A percentile compares a stretch with the other conserved stretches of the same genome.
These are phyloP conservation scores for Pyralis farinalis DNA, from an alignment of 2,888 invertebrate species.

Conservation along the genomic window DNA sequence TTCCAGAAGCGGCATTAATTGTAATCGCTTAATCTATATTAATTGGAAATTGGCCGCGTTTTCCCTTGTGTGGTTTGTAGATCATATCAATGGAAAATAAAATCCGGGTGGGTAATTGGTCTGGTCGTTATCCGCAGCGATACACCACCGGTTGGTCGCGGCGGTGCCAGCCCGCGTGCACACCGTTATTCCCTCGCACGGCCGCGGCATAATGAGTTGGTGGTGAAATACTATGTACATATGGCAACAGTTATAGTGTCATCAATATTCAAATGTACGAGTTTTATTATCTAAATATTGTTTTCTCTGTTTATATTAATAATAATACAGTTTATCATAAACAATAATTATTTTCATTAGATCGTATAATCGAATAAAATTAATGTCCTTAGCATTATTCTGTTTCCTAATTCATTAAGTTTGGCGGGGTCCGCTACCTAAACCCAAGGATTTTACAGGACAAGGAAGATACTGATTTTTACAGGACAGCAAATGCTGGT, in stretches of 20 bases:
- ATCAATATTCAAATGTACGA: neutral
- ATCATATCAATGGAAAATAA: conserved; percentile 41
- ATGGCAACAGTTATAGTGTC: neutral
- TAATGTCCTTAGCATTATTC: no score
- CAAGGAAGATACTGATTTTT: no score
- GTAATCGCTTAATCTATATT: conserved; percentile 36
- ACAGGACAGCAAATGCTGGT: no score
- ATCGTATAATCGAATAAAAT: no score
- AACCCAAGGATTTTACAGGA: no score
- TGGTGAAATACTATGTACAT: neutral
- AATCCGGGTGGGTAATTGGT: conserved; percentile 36
- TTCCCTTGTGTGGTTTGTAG: conserved; percentile 25
- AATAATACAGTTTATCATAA: no score
- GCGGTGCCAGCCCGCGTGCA: neutral
- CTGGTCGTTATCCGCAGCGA: conserved; percentile 26
- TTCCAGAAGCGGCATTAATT: neutral
- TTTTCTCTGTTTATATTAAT: no score
- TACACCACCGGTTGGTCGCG: neutral
- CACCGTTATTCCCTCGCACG: neutral
- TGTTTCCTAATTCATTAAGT: no score
- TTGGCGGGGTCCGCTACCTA: no score
- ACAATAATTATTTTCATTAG: no score
- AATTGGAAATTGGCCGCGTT: conserved; percentile 29
- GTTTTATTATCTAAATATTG: neutral
- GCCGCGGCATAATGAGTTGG: conserved; percentile 14